A percentile compares a stretch with the other conserved stretches of the same genome.
Conservation (phyloP, 2,797 vertebrate genomes). For the Lateolabrax maculatus region DNA sequence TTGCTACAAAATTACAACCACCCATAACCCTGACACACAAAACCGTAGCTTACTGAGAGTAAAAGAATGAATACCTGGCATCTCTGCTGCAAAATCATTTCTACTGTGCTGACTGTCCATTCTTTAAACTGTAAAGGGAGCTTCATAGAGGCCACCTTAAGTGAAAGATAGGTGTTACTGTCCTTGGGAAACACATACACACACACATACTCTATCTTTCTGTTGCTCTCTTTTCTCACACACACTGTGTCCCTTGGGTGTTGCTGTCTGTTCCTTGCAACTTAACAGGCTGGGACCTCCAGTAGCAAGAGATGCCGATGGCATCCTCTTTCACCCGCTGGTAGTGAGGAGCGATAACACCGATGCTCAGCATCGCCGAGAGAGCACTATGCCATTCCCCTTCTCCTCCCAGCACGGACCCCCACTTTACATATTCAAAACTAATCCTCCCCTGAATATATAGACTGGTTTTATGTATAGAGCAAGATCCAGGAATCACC, state of each 20-base stretch:
- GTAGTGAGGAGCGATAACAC: constrained; percentile 70
- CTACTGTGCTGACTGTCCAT: constrained; percentile 26
- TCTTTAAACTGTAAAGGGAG: constrained; percentile 47
- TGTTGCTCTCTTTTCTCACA: constrained; percentile 64
- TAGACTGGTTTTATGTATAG: constrained; percentile 92
- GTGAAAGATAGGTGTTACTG: constrained; percentile 62
- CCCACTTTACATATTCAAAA: constrained; percentile 92
- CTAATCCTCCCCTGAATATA: constrained; percentile 90
- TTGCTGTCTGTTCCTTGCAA: constrained; percentile 67
- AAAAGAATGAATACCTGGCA: constrained; percentile 29
- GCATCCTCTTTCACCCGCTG: constrained; percentile 72
- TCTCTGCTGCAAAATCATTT: constrained; percentile 41
- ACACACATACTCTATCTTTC: constrained; percentile 29
- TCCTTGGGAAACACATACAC: constrained; percentile 44
- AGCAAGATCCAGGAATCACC: constrained; percentile 88
- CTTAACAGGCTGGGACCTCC: constrained; percentile 67
- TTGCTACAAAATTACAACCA: too few species aligned
- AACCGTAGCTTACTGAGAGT: constrained; percentile 11
- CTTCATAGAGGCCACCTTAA: constrained; percentile 52
- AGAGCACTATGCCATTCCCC: constrained; percentile 79
- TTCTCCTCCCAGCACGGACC: constrained; percentile 86
- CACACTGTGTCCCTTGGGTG: constrained; percentile 64
- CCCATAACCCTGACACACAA: constrained; percentile 11
- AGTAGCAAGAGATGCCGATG: constrained; percentile 64
- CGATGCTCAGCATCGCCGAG: constrained; percentile 75